Percentiles rank a stretch among this genome's conserved stretches.
Conservation (phyloP, 1,140 invertebrate species). For the Acarapis woodi region DNA sequence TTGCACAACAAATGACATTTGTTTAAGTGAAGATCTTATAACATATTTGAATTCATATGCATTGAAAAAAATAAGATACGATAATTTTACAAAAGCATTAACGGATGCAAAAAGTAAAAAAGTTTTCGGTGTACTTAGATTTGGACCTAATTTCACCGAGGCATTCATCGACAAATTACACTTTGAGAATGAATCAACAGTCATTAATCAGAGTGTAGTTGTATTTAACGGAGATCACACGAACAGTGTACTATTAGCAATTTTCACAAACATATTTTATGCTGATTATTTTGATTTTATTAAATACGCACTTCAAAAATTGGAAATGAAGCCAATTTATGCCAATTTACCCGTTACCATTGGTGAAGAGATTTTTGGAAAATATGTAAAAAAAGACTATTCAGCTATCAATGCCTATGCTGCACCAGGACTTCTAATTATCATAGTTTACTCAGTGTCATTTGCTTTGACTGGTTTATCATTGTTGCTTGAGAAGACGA, state of each 20-base stretch:
- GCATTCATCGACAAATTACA: slow-evolving; percentile 5
- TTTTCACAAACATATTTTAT: background rate
- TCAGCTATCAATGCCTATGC: background rate
- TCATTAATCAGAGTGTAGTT: background rate
- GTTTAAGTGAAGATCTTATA: background rate
- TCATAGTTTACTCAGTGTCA: background rate
- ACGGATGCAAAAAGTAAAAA: slow-evolving; percentile 7
- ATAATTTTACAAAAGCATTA: slow-evolving; percentile 1
- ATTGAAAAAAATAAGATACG: background rate
- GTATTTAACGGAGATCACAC: background rate
- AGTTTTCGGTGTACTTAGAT: slow-evolving; percentile 9
- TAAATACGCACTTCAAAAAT: background rate
- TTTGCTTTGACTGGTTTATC: background rate
- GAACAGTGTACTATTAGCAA: background rate
- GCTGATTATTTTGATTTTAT: background rate
- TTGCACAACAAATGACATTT: background rate
- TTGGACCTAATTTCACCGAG: slow-evolving; percentile 6
- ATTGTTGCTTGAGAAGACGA: slow-evolving; percentile 37
- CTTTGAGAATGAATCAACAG: background rate
- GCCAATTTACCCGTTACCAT: background rate
- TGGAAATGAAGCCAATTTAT: background rate
- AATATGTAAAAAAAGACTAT: background rate
- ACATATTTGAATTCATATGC: background rate
- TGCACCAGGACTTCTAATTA: background rate
- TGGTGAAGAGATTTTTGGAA: background rate